Conservation (phyloP, 2,888 invertebrate species). For the Agrotis exclamationis region DNA sequence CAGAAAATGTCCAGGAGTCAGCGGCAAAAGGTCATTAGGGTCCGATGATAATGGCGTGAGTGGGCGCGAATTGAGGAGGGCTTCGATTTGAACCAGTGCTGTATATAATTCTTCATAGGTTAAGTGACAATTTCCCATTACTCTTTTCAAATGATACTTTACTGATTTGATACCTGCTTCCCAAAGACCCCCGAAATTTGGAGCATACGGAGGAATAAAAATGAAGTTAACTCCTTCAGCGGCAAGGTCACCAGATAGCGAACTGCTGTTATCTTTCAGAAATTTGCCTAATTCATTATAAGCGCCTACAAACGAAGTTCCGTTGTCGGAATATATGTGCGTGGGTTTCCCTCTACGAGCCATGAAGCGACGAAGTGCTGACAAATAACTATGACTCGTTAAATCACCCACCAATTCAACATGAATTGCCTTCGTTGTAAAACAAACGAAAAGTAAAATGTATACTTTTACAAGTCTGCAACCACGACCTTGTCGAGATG, state of each 20-base stretch:
- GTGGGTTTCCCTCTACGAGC: too few species aligned
- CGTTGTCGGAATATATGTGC: too few species aligned
- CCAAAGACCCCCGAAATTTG: background rate
- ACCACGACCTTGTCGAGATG: too few species aligned
- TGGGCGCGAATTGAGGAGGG: background rate
- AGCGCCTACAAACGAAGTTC: too few species aligned
- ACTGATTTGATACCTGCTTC: background rate
- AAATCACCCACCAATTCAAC: too few species aligned
- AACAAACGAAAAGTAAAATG: too few species aligned
- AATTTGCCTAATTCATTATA: too few species aligned
- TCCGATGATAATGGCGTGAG: slow-evolving; percentile 6
- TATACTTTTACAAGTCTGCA: too few species aligned
- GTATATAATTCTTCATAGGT: slow-evolving; percentile 1
- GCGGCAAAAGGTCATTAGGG: slow-evolving; percentile 5
- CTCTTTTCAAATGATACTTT: slow-evolving; percentile 1
- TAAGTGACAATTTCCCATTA: slow-evolving; percentile 11
- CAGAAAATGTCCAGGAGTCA: background rate
- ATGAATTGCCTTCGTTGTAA: too few species aligned
- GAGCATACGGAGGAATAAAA: slow-evolving; percentile 17
- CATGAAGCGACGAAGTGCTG: too few species aligned
- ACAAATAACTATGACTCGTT: too few species aligned
- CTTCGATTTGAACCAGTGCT: slow-evolving; percentile 1
- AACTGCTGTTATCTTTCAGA: slow-evolving; percentile 13
- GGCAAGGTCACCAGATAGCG: background rate
- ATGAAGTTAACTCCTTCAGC: slow-evolving; percentile 19